Conservation (phyloP, 2,113 vertebrate species). For the Heliornis fulica region DNA sequence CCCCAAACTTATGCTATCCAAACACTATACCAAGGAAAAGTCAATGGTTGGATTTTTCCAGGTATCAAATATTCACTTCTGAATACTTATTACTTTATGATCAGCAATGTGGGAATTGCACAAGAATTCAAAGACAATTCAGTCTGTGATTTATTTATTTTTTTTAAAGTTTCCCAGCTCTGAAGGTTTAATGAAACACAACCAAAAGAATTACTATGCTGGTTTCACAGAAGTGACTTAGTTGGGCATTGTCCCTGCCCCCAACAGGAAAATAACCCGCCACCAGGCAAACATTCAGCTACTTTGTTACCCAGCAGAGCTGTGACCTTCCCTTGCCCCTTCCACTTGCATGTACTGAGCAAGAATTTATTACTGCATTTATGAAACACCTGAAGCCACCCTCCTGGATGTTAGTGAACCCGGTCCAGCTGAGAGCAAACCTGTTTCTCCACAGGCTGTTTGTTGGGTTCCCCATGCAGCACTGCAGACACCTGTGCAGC, state of each 20-base stretch:
- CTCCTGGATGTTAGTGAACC: not conserved
- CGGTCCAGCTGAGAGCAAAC: not conserved
- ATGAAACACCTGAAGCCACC: not conserved
- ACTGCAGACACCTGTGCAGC: not conserved
- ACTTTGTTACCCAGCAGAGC: not conserved
- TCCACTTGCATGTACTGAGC: not conserved
- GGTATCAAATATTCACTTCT: not conserved
- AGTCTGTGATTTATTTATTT: not conserved
- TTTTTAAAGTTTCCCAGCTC: not conserved
- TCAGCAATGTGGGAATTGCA: not conserved
- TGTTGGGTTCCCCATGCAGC: not conserved
- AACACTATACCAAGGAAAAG: not conserved
- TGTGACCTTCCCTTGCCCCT: not conserved
- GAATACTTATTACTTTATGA: not conserved
- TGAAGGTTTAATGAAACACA: not conserved
- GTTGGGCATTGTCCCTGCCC: too few relatives aligned
- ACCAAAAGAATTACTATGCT: not conserved
- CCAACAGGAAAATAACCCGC: not conserved
- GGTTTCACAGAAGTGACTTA: not conserved
- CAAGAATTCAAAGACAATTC: not conserved
- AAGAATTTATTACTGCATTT: not conserved
- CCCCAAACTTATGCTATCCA: not conserved
- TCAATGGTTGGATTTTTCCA: not conserved
- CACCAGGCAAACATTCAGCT: accelerated
- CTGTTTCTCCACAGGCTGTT: accelerated